Evolutionary conservation across 2,888 invertebrate species (phyloP).

Genomic region (Phragmatobia fuliginosa): DNA sequence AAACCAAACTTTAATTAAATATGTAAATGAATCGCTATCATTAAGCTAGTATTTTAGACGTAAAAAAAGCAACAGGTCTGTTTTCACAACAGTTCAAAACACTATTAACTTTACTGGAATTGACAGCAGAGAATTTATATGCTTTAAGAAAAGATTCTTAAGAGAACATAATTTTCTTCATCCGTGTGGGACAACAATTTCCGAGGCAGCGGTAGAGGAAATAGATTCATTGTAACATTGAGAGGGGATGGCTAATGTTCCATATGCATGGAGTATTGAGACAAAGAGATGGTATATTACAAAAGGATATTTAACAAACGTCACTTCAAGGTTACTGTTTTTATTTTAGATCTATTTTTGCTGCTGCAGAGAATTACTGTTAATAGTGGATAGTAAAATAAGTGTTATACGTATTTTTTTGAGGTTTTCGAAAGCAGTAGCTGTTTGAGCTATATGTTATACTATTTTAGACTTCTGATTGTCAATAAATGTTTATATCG

Average conservation of each 20-base stretch:
- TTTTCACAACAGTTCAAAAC: background rate
- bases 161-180: conserved; percentile 27
- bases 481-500: too few relatives aligned
- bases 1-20: background rate
- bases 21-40: background rate
- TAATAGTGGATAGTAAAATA: too few relatives aligned
- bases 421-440: too few relatives aligned
- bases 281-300: too few relatives aligned
- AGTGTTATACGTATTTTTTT: too few relatives aligned
- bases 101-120: too few relatives aligned
- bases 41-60: background rate
- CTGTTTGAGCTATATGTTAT: too few relatives aligned
- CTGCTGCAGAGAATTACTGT: too few relatives aligned
- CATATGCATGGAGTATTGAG: background rate
- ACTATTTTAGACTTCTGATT: too few relatives aligned
- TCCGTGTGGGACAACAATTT: conserved; percentile 26
- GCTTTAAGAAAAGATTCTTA: background rate
- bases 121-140: background rate
- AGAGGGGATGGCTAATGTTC: background rate
- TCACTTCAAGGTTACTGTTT: too few relatives aligned
- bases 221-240: conserved; percentile 14
- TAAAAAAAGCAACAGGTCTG: background rate
- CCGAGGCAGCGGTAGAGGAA: conserved; percentile 12
- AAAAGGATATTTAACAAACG: too few relatives aligned
- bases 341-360: too few relatives aligned